Percentiles rank a stretch among this genome's conserved stretches.
These are phyloP conservation scores for Gnathonemus longibarbis DNA, from an alignment of 2,113 vertebrate species.

Conservation along the genomic window DNA sequence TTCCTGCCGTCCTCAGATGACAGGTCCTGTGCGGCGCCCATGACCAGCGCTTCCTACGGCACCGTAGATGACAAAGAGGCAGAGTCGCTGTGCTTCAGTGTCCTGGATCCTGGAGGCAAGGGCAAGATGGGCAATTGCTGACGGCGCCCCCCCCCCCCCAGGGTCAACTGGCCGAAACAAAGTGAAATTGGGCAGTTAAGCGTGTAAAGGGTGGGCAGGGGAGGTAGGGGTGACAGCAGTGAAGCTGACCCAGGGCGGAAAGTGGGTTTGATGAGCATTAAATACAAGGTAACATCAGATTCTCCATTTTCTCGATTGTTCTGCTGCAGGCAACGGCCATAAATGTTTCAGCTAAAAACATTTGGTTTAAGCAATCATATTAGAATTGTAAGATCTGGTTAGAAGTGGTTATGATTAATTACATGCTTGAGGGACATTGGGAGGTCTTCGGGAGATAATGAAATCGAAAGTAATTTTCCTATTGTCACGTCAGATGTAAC, in stretches of 20 bases:
- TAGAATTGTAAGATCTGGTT: background rate
- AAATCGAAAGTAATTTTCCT: background rate
- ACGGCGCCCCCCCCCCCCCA: background rate
- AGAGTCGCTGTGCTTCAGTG: background rate
- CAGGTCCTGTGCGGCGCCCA: background rate
- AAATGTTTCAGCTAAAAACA: background rate
- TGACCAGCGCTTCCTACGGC: background rate
- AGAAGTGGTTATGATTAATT: background rate
- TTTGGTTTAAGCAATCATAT: background rate
- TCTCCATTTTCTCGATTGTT: background rate
- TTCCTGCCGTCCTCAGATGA: background rate
- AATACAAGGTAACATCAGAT: background rate
- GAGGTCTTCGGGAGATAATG: background rate
- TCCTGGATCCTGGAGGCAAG: too few relatives aligned
- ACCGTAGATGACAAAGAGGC: background rate
- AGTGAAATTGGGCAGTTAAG: background rate
- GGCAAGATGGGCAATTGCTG: too few relatives aligned
- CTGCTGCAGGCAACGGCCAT: background rate
- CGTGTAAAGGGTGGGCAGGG: background rate
- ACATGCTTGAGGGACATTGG: background rate
- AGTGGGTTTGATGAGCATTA: background rate
- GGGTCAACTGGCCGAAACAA: background rate
- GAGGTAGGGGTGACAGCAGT: background rate
- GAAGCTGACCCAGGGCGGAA: background rate
- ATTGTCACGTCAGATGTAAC: background rate